Conservation (phyloP, 2,888 invertebrate genomes). For the Heliconius hortense region DNA sequence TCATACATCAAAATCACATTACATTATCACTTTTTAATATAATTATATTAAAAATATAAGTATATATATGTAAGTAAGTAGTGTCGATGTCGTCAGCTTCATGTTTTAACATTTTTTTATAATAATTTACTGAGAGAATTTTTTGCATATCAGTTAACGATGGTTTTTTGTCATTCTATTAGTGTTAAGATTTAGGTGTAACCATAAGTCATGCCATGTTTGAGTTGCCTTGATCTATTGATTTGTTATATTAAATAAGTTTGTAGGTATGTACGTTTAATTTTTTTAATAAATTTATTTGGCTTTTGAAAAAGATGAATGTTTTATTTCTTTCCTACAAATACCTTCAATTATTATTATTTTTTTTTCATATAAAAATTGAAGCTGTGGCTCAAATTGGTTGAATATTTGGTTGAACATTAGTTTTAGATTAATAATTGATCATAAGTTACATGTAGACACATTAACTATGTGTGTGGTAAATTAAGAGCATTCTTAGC, state of each 20-base stretch:
- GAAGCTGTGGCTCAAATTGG: neutral
- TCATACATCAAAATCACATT: neutral
- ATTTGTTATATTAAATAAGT: slow-evolving; percentile 17
- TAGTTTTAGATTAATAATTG: no score
- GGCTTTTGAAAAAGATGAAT: slow-evolving; percentile 1
- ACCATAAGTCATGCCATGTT: slow-evolving; percentile 27
- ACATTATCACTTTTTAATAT: neutral
- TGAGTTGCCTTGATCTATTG: slow-evolving; percentile 23
- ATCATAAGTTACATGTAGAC: no score
- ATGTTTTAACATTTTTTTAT: slow-evolving; percentile 19
- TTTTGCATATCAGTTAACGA: slow-evolving; percentile 22
- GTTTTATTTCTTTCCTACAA: neutral
- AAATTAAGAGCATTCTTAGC: no score
- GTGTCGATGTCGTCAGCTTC: slow-evolving; percentile 12
- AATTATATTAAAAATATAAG: neutral
- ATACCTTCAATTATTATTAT: neutral
- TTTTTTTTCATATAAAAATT: neutral
- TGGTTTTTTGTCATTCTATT: slow-evolving; percentile 13
- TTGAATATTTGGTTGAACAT: neutral
- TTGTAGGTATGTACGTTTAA: slow-evolving; percentile 6
- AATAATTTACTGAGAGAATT: slow-evolving; percentile 22
- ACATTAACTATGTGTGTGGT: no score
- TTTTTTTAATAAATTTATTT: slow-evolving; percentile 12
- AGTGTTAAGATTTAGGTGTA: slow-evolving; percentile 1
- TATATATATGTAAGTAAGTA: slow-evolving; percentile 1